Conservation (phyloP, 2,888 invertebrate species). For the Acrobasis repandana region DNA sequence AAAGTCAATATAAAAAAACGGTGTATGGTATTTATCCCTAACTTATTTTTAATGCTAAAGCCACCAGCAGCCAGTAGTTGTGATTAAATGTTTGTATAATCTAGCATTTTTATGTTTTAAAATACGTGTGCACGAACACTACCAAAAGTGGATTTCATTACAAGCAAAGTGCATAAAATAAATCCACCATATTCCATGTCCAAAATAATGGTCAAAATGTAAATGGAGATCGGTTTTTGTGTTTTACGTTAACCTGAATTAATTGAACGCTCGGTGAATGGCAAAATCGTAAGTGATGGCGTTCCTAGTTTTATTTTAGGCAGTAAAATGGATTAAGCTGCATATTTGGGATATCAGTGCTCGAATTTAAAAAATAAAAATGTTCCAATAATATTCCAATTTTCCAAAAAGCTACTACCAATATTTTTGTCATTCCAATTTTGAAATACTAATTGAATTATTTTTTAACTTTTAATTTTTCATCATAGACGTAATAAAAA, state of each 20-base stretch:
- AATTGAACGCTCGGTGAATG: slow-evolving; percentile 21
- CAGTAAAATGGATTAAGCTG: slow-evolving; percentile 2
- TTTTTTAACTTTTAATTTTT: not conserved
- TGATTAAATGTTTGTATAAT: too few species aligned
- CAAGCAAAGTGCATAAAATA: slow-evolving; percentile 9
- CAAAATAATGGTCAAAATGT: slow-evolving; percentile 20
- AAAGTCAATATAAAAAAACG: too few species aligned
- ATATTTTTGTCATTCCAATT: not conserved
- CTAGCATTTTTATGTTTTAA: too few species aligned
- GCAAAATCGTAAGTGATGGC: slow-evolving; percentile 15
- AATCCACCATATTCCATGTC: not conserved
- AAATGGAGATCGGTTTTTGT: slow-evolving; percentile 15
- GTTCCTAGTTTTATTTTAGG: slow-evolving; percentile 13
- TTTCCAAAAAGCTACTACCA: not conserved
- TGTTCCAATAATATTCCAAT: too few species aligned
- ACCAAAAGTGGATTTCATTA: not conserved
- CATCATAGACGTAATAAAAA: too few species aligned
- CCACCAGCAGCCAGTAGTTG: too few species aligned
- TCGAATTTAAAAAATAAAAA: not conserved
- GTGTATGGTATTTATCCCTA: too few species aligned
- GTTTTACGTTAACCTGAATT: slow-evolving; percentile 20
- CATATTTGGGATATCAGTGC: slow-evolving; percentile 1
- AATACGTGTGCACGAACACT: not conserved
- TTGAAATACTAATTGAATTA: not conserved
- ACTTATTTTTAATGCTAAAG: too few species aligned